Base-by-base conservation (phyloP, 2,113 vertebrate species). In the Calonectris borealis region DNA sequence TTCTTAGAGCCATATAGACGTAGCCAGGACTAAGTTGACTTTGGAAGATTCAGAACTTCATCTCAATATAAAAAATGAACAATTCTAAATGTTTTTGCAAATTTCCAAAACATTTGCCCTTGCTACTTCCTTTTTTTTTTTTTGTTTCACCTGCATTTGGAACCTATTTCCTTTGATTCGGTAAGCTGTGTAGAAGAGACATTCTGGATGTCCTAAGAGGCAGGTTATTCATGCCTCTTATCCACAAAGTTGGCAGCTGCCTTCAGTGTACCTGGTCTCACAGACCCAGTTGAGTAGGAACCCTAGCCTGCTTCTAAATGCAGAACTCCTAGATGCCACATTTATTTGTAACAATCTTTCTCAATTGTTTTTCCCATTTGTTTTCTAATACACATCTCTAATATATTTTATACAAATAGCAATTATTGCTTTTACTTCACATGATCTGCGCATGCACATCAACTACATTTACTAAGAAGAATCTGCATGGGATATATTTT, bases 1-100 rank as follows among this genome's bases (percentile, higher is more conserved):
- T 51, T 71, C 26, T 71, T 64, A 77, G 24, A 44, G 7, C 5
- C 0, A 0, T 57, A 22, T 46, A 36, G 15, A 19, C 22, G 6
- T 18, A 75, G 24, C 7, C 13, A 25, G 34, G 9, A 34, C 8
- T 48, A 83, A 52, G 42, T 11, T 58, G 44, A 58, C 5, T 48
- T 83, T 48, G 44, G 44, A 90, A 58, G 54, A 54, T 6, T 46
- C 16, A 44, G 58, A 75, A 70, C 8, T 58, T 64, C 11, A 42
- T 58, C 42, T 73, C 36, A 73, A 26, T 44, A 42, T 0, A 27
- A 48, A 55, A 44, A 26, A 6, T 5, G 5, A 65, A 32, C 2
- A 57, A 20, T 29, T 54, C 32, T 18, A 14, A 66, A 13, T 32
- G 5, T 6, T 62, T 76, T 52, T 77, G 25, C 5, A 10, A 46